phyloP scores from a whole-genome alignment of 1,140 invertebrate genomes.

The Brachionus manjavacas region DNA sequence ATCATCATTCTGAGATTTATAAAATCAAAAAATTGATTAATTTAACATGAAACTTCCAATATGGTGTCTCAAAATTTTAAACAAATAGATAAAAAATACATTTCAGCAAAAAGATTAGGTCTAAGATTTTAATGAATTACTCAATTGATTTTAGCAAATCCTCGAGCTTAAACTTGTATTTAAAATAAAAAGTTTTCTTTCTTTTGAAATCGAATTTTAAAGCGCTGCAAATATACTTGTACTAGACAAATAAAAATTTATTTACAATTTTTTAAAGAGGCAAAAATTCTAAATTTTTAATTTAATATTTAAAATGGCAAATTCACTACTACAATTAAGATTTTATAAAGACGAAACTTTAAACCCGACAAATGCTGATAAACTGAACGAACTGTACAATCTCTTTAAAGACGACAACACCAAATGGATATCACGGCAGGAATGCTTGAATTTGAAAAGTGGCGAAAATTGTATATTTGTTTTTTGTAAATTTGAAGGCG shows the following conservation, averaged over 20 bases:
- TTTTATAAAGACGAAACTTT: conserved; percentile 41
- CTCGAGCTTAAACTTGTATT: not conserved
- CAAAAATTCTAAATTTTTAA: not conserved
- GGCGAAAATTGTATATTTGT: conserved; percentile 37
- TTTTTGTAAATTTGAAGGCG: conserved; percentile 36
- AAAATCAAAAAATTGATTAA: no score
- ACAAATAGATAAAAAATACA: no score
- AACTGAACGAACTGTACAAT: conserved; percentile 27
- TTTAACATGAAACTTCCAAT: no score
- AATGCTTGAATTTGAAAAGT: conserved; percentile 40
- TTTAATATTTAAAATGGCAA: conserved; percentile 20
- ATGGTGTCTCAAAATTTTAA: no score
- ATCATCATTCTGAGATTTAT: no score
- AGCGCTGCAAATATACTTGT: not conserved
- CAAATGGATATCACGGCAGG: conserved; percentile 31
- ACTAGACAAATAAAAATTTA: not conserved
- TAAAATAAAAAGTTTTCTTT: not conserved
- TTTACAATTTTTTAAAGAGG: not conserved
- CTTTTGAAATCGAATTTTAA: not conserved
- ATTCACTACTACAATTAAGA: conserved; percentile 16
- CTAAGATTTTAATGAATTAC: not conserved
- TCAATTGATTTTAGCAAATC: not conserved
- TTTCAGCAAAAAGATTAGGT: not conserved
- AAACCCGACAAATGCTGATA: not conserved
- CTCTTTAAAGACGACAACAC: conserved; percentile 37